Evolutionary conservation across 2,113 vertebrate genomes (phyloP).

Genomic region (Rhabdornis inornatus): DNA sequence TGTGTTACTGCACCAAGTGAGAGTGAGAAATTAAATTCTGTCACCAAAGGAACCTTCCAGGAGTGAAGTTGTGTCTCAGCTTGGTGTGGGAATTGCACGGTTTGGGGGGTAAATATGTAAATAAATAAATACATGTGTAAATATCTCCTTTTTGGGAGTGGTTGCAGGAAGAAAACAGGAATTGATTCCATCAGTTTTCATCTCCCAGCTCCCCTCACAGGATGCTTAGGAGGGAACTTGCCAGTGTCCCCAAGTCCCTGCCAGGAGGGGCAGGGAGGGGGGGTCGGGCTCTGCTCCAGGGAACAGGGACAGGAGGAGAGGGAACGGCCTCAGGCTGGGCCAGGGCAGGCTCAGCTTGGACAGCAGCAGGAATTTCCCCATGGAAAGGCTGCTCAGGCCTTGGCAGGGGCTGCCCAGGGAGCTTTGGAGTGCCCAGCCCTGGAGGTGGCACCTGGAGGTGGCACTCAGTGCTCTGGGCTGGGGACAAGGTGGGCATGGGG

Average conservation of each 20-base stretch:
- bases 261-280: neutral
- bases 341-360: neutral
- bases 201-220: neutral
- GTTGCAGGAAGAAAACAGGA: neutral
- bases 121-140: neutral
- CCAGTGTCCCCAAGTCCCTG: neutral
- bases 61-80: neutral
- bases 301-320: neutral
- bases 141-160: neutral
- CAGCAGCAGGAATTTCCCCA: neutral
- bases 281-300: too few relatives aligned
- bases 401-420: neutral
- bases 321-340: neutral
- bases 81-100: neutral
- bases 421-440: neutral
- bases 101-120: too few relatives aligned
- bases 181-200: neutral
- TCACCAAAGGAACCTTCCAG: neutral
- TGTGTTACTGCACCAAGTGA: neutral
- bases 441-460: neutral
- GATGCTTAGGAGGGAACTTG: neutral
- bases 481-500: neutral
- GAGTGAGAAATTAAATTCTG: neutral
- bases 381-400: neutral
- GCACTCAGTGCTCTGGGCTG: neutral